phyloP scores from a whole-genome alignment of 2,888 invertebrate genomes.

The Agriopis leucophaearia region DNA sequence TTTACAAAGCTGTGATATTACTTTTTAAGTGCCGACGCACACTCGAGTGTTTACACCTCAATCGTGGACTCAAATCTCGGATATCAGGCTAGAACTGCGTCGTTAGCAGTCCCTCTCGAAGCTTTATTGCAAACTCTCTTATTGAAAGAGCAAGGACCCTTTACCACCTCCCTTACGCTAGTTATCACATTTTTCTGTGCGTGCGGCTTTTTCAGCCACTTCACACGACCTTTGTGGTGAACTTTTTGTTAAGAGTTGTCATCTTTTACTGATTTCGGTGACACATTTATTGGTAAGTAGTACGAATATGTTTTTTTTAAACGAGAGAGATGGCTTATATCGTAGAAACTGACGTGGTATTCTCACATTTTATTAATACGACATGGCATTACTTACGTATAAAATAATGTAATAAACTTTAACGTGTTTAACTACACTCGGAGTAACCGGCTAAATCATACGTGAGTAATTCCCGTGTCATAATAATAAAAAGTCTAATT shows the following conservation, averaged over 20 bases:
- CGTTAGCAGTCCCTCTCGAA: slow-evolving; percentile 78
- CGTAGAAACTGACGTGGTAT: too few species aligned
- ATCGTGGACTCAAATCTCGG: slow-evolving; percentile 45
- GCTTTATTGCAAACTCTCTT: slow-evolving; percentile 75
- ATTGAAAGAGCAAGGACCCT: slow-evolving; percentile 75
- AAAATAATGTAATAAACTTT: too few species aligned
- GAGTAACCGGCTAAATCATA: too few species aligned
- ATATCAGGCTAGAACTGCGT: slow-evolving; percentile 67
- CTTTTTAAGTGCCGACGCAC: slow-evolving; percentile 38
- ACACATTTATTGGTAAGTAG: not conserved
- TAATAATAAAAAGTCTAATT: too few species aligned
- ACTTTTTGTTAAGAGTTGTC: slow-evolving; percentile 40
- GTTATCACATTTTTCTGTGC: slow-evolving; percentile 81
- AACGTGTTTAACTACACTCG: too few species aligned
- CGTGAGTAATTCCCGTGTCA: not conserved
- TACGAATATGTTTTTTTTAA: not conserved
- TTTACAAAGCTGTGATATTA: slow-evolving; percentile 36
- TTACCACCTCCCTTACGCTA: slow-evolving; percentile 76
- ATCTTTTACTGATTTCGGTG: slow-evolving; percentile 29
- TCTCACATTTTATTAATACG: too few species aligned
- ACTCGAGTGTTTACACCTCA: slow-evolving; percentile 44
- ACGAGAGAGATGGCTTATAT: too few species aligned
- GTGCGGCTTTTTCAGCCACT: slow-evolving; percentile 70
- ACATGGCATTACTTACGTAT: too few species aligned
- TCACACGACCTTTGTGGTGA: slow-evolving; percentile 55